phyloP scores from a whole-genome alignment of 1,140 invertebrate genomes.

The Asbolus verrucosus region DNA sequence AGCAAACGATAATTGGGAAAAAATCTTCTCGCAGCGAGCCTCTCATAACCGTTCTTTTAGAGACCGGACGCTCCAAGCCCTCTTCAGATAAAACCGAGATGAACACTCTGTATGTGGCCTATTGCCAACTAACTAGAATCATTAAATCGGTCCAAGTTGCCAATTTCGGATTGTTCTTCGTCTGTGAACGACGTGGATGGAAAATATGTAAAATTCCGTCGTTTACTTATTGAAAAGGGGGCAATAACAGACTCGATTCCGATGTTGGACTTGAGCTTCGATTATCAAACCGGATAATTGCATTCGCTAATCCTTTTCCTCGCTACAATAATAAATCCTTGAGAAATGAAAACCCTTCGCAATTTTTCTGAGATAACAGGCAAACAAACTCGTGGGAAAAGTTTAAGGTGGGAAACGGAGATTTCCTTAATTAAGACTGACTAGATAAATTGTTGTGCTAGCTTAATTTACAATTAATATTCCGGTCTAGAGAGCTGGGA shows the following conservation, averaged over 20 bases:
- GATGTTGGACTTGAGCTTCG: too few species aligned
- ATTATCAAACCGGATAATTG: neutral
- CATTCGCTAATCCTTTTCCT: neutral
- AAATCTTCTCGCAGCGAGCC: too few species aligned
- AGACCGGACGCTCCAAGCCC: too few species aligned
- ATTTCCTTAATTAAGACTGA: slow-evolving; percentile 3
- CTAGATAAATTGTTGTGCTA: slow-evolving; percentile 11
- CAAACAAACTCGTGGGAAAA: neutral
- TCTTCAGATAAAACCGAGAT: too few species aligned
- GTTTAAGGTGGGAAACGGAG: neutral
- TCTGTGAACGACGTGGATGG: too few species aligned
- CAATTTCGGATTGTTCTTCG: neutral
- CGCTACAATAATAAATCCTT: neutral
- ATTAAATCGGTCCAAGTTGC: neutral
- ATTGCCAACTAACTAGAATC: neutral
- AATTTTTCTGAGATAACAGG: neutral
- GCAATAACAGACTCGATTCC: too few species aligned
- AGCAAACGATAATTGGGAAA: too few species aligned
- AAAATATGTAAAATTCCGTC: too few species aligned
- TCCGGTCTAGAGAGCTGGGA: neutral
- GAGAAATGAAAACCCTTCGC: neutral
- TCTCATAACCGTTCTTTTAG: too few species aligned
- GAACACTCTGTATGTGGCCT: neutral
- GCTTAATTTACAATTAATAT: slow-evolving; percentile 4
- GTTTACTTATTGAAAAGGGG: too few species aligned